phyloP scores from a whole-genome alignment of 2,797 vertebrate genomes.

The Pelochelys cantorii region DNA sequence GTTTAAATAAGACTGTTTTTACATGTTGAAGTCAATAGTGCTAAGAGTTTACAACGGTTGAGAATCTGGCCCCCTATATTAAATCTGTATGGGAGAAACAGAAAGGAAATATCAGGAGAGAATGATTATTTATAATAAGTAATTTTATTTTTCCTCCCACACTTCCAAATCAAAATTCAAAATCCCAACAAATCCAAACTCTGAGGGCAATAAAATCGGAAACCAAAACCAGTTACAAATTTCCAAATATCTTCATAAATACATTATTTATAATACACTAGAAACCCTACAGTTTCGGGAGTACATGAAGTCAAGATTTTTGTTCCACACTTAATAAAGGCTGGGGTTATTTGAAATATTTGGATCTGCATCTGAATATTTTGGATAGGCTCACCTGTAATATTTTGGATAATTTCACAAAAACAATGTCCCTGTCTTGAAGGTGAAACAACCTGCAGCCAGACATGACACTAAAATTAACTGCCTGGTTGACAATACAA shows the following conservation, averaged over 20 bases:
- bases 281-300: background rate
- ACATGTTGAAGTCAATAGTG: conserved; percentile 13
- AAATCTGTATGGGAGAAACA: conserved; percentile 31
- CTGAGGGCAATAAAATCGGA: background rate
- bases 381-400: background rate
- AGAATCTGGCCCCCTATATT: background rate
- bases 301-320: background rate
- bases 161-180: conserved; percentile 19
- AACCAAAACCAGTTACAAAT: background rate
- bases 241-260: background rate
- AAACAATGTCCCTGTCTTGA: background rate
- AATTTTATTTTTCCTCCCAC: background rate
- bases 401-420: background rate
- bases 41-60: conserved; percentile 26
- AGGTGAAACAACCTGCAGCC: background rate
- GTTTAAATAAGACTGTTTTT: conserved; percentile 4
- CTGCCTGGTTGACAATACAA: background rate
- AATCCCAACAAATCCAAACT: background rate
- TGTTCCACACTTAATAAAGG: background rate
- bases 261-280: fast-evolving
- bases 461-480: background rate
- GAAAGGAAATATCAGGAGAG: background rate
- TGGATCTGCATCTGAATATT: background rate
- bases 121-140: background rate
- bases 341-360: background rate